A percentile compares a stretch with the other conserved stretches of the same genome.
Conservation (phyloP, 2,888 invertebrate species). For the Xanthorhoe designata region DNA sequence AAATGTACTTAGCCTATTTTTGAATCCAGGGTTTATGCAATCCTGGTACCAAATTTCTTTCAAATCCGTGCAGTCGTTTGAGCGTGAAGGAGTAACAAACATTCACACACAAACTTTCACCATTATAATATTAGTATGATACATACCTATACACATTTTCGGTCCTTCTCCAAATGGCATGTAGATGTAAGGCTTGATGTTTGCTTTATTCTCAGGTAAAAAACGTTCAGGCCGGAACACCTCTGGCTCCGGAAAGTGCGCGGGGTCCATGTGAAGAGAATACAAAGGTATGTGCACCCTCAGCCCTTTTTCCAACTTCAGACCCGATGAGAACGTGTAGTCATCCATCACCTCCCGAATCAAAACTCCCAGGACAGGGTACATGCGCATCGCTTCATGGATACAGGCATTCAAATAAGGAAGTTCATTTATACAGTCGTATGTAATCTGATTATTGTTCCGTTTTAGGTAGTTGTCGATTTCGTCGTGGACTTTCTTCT, state of each 20-base stretch:
- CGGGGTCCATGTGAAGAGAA: conserved; percentile 62
- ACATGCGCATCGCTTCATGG: conserved; percentile 61
- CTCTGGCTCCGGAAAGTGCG: conserved; percentile 66
- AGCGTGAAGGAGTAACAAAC: too few species aligned
- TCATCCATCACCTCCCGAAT: conserved; percentile 65
- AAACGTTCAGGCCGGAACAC: conserved; percentile 67
- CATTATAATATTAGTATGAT: not conserved
- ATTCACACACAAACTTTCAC: too few species aligned
- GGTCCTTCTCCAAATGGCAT: conserved; percentile 74
- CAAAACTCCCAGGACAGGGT: conserved; percentile 63
- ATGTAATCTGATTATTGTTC: conserved; percentile 52
- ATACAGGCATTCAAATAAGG: conserved; percentile 62
- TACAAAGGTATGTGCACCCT: conserved; percentile 68
- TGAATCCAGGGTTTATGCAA: too few species aligned
- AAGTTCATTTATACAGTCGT: conserved; percentile 55
- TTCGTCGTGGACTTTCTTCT: conserved; percentile 54
- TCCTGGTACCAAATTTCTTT: too few species aligned
- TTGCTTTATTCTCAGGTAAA: conserved; percentile 53
- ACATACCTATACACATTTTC: conserved; percentile 69
- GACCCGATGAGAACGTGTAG: conserved; percentile 62
- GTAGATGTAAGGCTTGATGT: conserved; percentile 64
- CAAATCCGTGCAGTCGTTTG: too few species aligned
- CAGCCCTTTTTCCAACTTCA: conserved; percentile 60
- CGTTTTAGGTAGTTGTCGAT: conserved; percentile 55
- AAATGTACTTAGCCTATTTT: too few species aligned